Evolutionary conservation across 2,113 vertebrate species (phyloP).

Genomic region (Dolichallabes microphthalmus): DNA sequence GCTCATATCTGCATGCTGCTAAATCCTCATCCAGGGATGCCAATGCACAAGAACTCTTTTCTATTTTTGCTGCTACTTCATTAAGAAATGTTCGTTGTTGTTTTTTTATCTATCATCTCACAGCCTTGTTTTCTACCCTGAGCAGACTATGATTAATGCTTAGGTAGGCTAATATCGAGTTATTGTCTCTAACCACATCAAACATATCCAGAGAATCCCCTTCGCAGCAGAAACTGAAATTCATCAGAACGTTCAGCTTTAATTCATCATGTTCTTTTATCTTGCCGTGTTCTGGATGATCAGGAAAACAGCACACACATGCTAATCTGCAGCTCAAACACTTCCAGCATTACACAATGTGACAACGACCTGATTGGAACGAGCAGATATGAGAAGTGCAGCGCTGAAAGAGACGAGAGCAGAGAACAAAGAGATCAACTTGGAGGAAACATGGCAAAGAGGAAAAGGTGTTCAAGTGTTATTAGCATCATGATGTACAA

Average conservation of each 20-base stretch:
- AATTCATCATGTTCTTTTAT: constrained; percentile 40
- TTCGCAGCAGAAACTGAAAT: not conserved
- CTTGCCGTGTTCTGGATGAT: constrained; percentile 29
- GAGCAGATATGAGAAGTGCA: not conserved
- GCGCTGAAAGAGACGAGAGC: not conserved
- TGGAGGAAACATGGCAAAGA: not conserved
- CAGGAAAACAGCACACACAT: constrained; percentile 33
- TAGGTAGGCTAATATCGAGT: constrained; percentile 27
- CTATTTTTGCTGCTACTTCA: no score
- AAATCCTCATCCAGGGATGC: no score
- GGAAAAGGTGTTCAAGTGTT: not conserved
- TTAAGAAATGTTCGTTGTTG: no score
- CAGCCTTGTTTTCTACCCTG: not conserved
- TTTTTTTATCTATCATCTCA: no score
- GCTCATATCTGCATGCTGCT: not conserved
- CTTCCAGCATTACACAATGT: constrained; percentile 3
- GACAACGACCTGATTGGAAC: constrained; percentile 8
- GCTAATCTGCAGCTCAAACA: not conserved
- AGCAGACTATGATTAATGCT: not conserved
- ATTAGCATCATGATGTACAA: constrained; percentile 17
- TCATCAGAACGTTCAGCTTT: constrained; percentile 14
- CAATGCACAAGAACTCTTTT: no score
- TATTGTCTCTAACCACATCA: constrained; percentile 26
- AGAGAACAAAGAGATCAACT: constrained; percentile 15
- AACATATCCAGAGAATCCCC: constrained; percentile 6